Evolutionary conservation across 2,888 invertebrate genomes (phyloP), one percentile per base, ranked within the genome.

Genomic region (Andrena bucephala): DNA sequence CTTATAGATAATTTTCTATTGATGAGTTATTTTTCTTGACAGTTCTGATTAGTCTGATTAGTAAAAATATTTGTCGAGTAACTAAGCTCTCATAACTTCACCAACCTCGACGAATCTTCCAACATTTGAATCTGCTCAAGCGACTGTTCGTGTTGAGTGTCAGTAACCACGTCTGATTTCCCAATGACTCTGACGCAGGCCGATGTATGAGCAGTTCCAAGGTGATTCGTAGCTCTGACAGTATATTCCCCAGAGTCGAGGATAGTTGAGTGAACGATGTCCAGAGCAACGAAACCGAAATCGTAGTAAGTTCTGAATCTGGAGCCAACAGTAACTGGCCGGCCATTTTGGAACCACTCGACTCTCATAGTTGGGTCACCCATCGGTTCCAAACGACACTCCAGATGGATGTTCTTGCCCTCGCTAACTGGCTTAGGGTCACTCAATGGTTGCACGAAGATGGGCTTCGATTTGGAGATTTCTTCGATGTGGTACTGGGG

Each of bases 211-310:
- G 98, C 98, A 24, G 97, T 96, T 50, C 99, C 99, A 57, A 98
- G 95, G 91, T 98, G 98, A 92, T 99, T 99, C 0, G 98, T 97
- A 36, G 99, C 99, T 84, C 98, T 95, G 60, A 97, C 98, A 0
- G 98, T 99, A 92, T 99, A 99, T 95, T 98, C 98, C 70, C 99
- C 99, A 52, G 98, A 97, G 94, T 99, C 99, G 79, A 97, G 95
- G n/a, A 98, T 97, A 74, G 98, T 98, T 27, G 98, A 97, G 92
- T 99, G 98, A 84, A 99, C 96, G 81, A 99, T 98, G 92, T 99
- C 99, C 88, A 99, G 95, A 52, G 99, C 98, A 72, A 99, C 98
- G 93, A 98, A 99, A 24, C 99, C 99, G 94, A 99, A 99, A 93
- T 99, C 99, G 92, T 98, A 98, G 93, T 98, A 98, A 31, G 99